Conservation (phyloP, 2,888 invertebrate genomes). For the Lathronympha strigana region DNA sequence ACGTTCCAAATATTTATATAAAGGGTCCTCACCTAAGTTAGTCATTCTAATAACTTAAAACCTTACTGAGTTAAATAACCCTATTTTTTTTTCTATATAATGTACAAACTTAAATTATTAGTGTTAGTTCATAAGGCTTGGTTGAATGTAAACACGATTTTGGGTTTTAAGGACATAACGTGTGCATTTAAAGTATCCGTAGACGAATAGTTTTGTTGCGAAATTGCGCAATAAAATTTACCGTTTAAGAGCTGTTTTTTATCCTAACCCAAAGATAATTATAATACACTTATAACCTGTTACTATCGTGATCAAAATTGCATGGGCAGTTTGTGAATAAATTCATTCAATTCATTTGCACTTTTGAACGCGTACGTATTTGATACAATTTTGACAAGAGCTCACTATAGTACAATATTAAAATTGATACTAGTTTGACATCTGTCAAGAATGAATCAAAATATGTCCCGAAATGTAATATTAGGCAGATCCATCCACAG, state of each 20-base stretch:
- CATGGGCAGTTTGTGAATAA: too few relatives aligned
- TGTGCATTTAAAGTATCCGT: slow-evolving; percentile 10
- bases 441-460: slow-evolving; percentile 3
- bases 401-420: background rate
- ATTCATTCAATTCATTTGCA: too few relatives aligned
- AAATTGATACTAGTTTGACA: background rate
- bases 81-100: background rate
- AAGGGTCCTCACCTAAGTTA: background rate
- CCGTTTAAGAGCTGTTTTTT: background rate
- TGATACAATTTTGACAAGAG: background rate
- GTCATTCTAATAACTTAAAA: too few relatives aligned
- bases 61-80: too few relatives aligned
- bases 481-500: slow-evolving; percentile 6
- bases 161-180: background rate
- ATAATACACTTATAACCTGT: too few relatives aligned
- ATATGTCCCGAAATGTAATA: slow-evolving; percentile 1
- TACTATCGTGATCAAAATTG: too few relatives aligned
- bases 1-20: too few relatives aligned
- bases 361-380: too few relatives aligned
- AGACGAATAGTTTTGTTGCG: background rate
- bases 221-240: slow-evolving; percentile 3
- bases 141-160: slow-evolving; percentile 14
- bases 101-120: slow-evolving; percentile 30
- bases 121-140: slow-evolving; percentile 2
- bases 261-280: slow-evolving; percentile 22